Base-by-base conservation (phyloP, 2,113 vertebrate species). In the Panurus biarmicus region DNA sequence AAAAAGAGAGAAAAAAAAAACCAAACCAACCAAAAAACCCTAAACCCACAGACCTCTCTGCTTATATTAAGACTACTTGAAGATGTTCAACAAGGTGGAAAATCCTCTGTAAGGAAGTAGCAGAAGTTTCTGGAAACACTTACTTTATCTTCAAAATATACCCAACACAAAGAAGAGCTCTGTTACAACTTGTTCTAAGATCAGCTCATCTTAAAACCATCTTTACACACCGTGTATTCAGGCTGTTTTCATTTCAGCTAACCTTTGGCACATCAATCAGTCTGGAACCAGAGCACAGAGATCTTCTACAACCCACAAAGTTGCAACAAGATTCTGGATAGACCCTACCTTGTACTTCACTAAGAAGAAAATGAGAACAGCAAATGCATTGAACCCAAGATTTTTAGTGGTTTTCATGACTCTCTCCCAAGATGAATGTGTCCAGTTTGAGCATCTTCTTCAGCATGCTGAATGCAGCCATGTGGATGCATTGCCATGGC, bases 331-430 rank as follows among this genome's bases (percentile, higher is more conserved):
- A 71, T 36, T 56, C 23, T 65, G 18, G 17, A 85, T 0, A 79
- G 54, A 78, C 4, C 5, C 7, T 28, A 24, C 48, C 77, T 61
- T 26, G 23, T 28, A 51, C 15, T 62, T 88, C 47, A 72, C 13
- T 50, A 65, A 21, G 19, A 73, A 79, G 38, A 40, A 73, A 79
- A 20, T 31, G 9, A 80, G 33, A 47, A 75, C 5, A 65, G 19
- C 15, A 79, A 74, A 90, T 5, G 1, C 21, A 77, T 6, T 0
- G 0, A 83, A 73, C 54, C 4, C 22, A 88, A 61, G 10, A 53
- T 61, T 81, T 67, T 56, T 44, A 24, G 5, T 53, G 10, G 62
- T 91, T 70, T 64, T 69, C 28, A 19, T 10, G 0, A 89, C 23
- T 64, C 14, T 56, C 36, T 75, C 26, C 36, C 45, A 76, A 42